Conservation (phyloP, 2,113 vertebrate genomes). For the Oreochromis aureus region DNA sequence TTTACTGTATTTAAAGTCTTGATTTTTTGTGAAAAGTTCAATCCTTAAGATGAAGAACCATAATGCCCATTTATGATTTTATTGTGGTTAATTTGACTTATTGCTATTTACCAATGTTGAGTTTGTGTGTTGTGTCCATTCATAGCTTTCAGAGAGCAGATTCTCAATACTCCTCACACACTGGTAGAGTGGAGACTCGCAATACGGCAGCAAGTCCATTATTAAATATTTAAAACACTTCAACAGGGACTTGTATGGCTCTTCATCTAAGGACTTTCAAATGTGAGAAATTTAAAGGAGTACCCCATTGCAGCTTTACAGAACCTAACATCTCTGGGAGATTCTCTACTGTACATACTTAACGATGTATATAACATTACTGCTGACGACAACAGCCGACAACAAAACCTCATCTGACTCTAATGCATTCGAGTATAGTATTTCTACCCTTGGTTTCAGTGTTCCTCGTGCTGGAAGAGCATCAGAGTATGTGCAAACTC, state of each 20-base stretch:
- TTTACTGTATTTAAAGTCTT: slow-evolving; percentile 50
- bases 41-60: slow-evolving; percentile 56
- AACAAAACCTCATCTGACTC: slow-evolving; percentile 62
- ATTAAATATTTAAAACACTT: background rate
- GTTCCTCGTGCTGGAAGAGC: slow-evolving; percentile 31
- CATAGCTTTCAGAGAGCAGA: slow-evolving; percentile 3
- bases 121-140: slow-evolving; percentile 27
- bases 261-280: slow-evolving; percentile 54
- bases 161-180: background rate
- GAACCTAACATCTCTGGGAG: slow-evolving; percentile 68
- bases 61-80: slow-evolving; percentile 36
- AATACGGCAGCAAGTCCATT: slow-evolving; percentile 21
- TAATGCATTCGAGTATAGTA: slow-evolving; percentile 40
- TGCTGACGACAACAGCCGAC: slow-evolving; percentile 49
- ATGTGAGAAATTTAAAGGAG: slow-evolving; percentile 41
- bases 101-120: slow-evolving; percentile 17
- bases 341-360: slow-evolving; percentile 64
- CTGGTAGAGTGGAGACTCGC: background rate
- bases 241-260: slow-evolving; percentile 47
- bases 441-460: slow-evolving; percentile 47
- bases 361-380: slow-evolving; percentile 58
- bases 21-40: slow-evolving; percentile 45
- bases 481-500: slow-evolving; percentile 6
- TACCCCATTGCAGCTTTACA: slow-evolving; percentile 64
- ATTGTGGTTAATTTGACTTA: background rate